phyloP scores from a whole-genome alignment of 1,140 invertebrate species.

The Leucophenga varia region DNA sequence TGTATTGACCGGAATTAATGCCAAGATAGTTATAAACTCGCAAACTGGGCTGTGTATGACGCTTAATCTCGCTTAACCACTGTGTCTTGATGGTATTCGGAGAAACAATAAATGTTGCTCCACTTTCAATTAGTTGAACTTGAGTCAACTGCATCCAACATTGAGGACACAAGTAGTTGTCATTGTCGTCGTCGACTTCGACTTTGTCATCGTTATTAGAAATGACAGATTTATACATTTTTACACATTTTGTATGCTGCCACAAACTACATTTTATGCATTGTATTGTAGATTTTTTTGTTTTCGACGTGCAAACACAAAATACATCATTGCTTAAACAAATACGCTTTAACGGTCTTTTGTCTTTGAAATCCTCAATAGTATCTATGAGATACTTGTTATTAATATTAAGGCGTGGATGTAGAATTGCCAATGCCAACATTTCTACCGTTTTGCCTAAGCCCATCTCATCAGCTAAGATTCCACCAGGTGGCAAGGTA shows the following conservation, averaged over 20 bases:
- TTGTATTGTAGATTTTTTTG: conserved; percentile 4
- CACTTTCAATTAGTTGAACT: conserved; percentile 57
- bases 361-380: conserved; percentile 1
- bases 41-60: conserved; percentile 60
- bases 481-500: conserved; percentile 70
- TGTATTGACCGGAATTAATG: conserved; percentile 61
- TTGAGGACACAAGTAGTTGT: conserved; percentile 36
- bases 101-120: conserved; percentile 74
- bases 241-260: conserved; percentile 40
- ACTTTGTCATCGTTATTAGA: background rate
- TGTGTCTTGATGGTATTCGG: conserved; percentile 69
- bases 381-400: too few relatives aligned
- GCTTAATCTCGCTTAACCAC: conserved; percentile 74
- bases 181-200: background rate
- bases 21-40: conserved; percentile 63
- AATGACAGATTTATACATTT: background rate
- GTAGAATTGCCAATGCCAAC: conserved; percentile 66
- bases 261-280: conserved; percentile 28
- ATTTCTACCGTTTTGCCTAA: conserved; percentile 82
- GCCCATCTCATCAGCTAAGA: conserved; percentile 84
- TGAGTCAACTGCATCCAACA: conserved; percentile 34
- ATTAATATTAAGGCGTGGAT: conserved; percentile 55
- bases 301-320: conserved; percentile 26
- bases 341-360: too few relatives aligned
- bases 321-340: conserved; percentile 9